These are phyloP conservation scores for Drosophila tanythrix DNA, from an alignment of 2,888 invertebrate genomes.

Conservation along the genomic window DNA sequence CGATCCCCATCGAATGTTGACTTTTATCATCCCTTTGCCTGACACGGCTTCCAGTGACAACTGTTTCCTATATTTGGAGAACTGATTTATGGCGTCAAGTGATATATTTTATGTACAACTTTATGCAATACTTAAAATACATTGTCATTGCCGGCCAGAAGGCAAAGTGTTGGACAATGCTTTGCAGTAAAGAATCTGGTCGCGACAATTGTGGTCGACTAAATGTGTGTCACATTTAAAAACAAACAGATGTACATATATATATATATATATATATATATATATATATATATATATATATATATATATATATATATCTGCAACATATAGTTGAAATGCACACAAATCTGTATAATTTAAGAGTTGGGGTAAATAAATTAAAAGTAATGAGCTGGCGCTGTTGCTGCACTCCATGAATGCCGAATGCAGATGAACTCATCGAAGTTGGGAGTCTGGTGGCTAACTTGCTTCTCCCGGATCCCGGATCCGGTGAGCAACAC, in stretches of 20 bases:
- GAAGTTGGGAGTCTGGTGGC: not conserved
- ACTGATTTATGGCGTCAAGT: not conserved
- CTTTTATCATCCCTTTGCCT: constrained; percentile 32
- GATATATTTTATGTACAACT: constrained; percentile 3
- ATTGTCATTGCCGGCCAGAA: constrained; percentile 4
- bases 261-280: constrained; percentile 2
- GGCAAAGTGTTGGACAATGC: not conserved
- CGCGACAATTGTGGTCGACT: constrained; percentile 6
- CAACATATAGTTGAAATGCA: not conserved
- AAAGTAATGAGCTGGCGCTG: not conserved
- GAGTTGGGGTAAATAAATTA: not conserved
- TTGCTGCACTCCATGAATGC: not conserved
- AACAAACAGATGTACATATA: not conserved
- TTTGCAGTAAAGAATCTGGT: not conserved
- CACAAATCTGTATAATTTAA: not conserved
- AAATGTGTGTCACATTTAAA: constrained; percentile 34
- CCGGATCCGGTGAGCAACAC: not conserved
- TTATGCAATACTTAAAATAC: not conserved
- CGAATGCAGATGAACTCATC: not conserved
- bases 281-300: constrained; percentile 1
- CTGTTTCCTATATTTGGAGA: constrained; percentile 4
- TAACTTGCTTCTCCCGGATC: not conserved
- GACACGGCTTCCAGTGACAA: constrained; percentile 5
- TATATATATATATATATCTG: constrained; percentile 18
- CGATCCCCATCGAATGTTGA: constrained; percentile 54